Evolutionary conservation across 2,113 vertebrate species (phyloP), one percentile per base, ranked within the genome.

Genomic region (Proterorhinus semilunaris): DNA sequence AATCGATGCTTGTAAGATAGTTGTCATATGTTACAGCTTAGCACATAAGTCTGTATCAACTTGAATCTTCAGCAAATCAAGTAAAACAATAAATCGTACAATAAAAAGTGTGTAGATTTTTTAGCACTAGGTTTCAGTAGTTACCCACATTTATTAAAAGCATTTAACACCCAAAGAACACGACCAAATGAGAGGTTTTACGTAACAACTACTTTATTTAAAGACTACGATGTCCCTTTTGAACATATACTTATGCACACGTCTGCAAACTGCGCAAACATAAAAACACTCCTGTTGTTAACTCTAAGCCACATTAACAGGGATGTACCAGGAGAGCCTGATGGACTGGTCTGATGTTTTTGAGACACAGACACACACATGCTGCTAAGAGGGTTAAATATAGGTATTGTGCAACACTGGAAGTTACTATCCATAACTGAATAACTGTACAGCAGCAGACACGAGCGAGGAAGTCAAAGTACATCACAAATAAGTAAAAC

Each of bases 11-110:
- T 87, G 71, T 78, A 62, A 76, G 46, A 36, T 62, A 62, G 46
- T 63, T 15, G 27, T 9, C 64, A 44, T 69, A 43, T 68, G 66
- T 78, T 66, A 63, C 70, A 80, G 78, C 76, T 75, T 71, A 85
- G 83, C 81, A 74, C 85, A 75, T 76, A 51, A 72, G 74, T 77
- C 76, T 80, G 85, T 86, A 88, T 84, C 80, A 78, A 80, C 69
- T 67, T 36, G 42, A 64, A 66, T 57, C 65, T 76, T 52, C 27
- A 12, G 54, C 54, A 57, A 17, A 59, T 61, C 15, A 44, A 16
- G 57, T 27, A 84, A 78, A 78, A 86, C 62, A 89, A 84, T 84
- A 91, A 91, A 58, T 87, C 62, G 43, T 71, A 44, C 7, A 43
- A 42, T 8, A 17, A 10, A 72, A 9, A 45, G n/a, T 42, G 27